Evolutionary conservation across 2,113 vertebrate species (phyloP).

Genomic region (Austrofundulus limnaeus): DNA sequence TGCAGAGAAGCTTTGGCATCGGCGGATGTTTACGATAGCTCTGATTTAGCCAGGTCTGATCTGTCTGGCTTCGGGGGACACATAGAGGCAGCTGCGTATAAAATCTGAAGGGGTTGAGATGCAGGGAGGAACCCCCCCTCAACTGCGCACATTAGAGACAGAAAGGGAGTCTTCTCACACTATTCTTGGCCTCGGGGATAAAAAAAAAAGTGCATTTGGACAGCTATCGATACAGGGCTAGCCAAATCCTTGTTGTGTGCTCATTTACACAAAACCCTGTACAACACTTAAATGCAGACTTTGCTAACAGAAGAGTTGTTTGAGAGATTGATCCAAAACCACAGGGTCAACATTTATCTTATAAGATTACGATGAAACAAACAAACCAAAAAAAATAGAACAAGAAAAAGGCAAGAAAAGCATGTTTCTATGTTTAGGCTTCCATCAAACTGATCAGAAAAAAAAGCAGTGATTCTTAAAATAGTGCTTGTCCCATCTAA

Average conservation of each 20-base stretch:
- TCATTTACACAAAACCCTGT: conserved; percentile 51
- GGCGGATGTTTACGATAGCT: conserved; percentile 36
- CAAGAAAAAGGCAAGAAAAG: conserved; percentile 34
- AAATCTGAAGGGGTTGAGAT: conserved; percentile 53
- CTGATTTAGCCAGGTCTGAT: conserved; percentile 38
- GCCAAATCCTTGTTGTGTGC: conserved; percentile 70
- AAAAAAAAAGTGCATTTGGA: conserved; percentile 66
- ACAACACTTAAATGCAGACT: conserved; percentile 34
- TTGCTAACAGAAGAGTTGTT: conserved; percentile 41
- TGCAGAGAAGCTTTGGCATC: conserved; percentile 62
- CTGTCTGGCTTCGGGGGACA: conserved; percentile 33
- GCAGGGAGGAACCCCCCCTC: conserved; percentile 48
- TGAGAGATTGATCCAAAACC: conserved; percentile 58
- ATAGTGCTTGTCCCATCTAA: conserved; percentile 39
- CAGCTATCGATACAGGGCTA: conserved; percentile 42
- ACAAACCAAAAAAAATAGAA: conserved; percentile 29
- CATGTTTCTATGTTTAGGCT: conserved; percentile 52
- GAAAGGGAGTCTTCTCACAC: conserved; percentile 58
- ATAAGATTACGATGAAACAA: conserved; percentile 57
- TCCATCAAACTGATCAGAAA: conserved; percentile 54
- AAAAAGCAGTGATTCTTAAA: conserved; percentile 34
- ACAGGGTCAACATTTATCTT: conserved; percentile 64
- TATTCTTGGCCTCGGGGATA: conserved; percentile 56
- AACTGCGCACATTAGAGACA: conserved; percentile 51
- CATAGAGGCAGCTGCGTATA: conserved; percentile 42